Evolutionary conservation across 1,140 invertebrate species (phyloP), one percentile per base, ranked within the genome.

Genomic region (Globodera ellingtonae): DNA sequence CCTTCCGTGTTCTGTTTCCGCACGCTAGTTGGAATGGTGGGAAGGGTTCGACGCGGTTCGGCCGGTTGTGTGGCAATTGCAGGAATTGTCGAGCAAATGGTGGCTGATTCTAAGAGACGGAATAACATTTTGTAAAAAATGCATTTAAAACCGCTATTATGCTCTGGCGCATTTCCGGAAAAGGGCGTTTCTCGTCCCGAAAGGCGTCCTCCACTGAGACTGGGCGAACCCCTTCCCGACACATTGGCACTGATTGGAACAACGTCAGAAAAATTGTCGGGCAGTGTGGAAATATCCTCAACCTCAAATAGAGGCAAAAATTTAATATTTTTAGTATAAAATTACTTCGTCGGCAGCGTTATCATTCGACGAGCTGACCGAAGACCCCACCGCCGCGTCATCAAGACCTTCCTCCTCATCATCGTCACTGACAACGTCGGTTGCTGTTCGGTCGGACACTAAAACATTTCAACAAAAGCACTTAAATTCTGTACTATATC

Each of bases 101-200:
- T 74, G 44, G 75, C 79, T 18, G 56, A 48, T 67, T 78, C 59
- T 84, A 47, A 83, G 81, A 35, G 79, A 24, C 24, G 18, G 35
- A 24, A 15, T 67, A 21, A 82, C 52, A 35, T 72, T 83, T 46
- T 35, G 44, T 6, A 67, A 18, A 48, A 21, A 66, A 35, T 81
- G 6, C 35, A 50, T 65, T 46, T 47, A 48, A 52, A 75, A 75
- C 44, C 62, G 78, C 72, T 65, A 50, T 78, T 85, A 46, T 81
- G 79, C 52, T 84, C 71, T 21, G 47, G 48, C 24, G 81, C 83
- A 83, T 50, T 82, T 35, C 70, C 81, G 0, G 95, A 97, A 0
- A 95, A 95, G 0, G 96, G 96, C 2, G 96, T 98, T 89, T 98
- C 96, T 7, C 93, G 90, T 74, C 95, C 96, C 81, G 94, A 96